phyloP scores from a whole-genome alignment of 2,797 vertebrate species.

The Myotis findleyi region DNA sequence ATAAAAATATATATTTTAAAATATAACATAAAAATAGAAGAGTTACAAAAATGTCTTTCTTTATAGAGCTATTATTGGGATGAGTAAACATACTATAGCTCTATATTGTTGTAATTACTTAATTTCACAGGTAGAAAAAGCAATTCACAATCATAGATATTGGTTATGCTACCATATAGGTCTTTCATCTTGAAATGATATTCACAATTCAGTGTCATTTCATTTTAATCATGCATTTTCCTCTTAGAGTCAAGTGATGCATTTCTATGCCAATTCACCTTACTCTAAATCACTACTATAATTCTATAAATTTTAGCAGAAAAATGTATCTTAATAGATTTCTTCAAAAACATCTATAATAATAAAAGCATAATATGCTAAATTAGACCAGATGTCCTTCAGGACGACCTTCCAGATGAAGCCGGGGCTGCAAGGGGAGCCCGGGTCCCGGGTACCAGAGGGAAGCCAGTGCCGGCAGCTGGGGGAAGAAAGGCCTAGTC shows the following conservation, averaged over 20 bases:
- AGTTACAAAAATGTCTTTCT: background rate
- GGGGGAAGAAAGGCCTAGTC: too few relatives aligned
- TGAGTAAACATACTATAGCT: background rate
- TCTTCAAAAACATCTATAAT: background rate
- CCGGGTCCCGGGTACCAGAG: too few relatives aligned
- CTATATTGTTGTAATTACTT: background rate
- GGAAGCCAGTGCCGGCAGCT: too few relatives aligned
- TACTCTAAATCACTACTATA: background rate
- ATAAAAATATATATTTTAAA: background rate
- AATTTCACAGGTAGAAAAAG: background rate
- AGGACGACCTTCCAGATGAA: too few relatives aligned
- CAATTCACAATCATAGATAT: background rate
- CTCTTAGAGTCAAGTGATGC: background rate
- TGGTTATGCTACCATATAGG: background rate
- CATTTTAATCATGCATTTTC: background rate
- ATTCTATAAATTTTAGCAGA: constrained; percentile 27
- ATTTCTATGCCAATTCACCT: background rate
- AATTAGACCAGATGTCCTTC: too few relatives aligned
- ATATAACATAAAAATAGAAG: constrained; percentile 28
- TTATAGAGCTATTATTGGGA: background rate
- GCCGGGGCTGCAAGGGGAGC: too few relatives aligned
- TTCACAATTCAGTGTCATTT: background rate
- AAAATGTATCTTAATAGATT: constrained; percentile 19
- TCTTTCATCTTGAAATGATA: background rate
- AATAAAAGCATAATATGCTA: too few relatives aligned